Percentiles rank a stretch among this genome's conserved stretches.
Evolutionary conservation across 2,888 invertebrate genomes (phyloP).

Genomic region (Apamea anceps): DNA sequence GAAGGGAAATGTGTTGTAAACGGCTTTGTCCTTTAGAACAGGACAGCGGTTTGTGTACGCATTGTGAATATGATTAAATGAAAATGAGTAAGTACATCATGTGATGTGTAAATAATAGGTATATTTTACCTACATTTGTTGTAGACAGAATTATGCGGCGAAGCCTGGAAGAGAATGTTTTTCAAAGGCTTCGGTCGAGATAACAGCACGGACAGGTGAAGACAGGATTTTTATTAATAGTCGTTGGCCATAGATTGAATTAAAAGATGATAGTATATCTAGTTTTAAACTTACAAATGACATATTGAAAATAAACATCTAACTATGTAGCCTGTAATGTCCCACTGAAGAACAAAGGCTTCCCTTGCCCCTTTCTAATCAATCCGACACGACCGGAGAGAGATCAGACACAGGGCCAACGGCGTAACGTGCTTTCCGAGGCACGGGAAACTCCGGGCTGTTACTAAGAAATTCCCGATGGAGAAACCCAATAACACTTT

Average conservation of each 20-base stretch:
- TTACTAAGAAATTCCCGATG: background rate
- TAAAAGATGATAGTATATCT: background rate
- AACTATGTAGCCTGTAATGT: background rate
- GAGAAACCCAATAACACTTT: background rate
- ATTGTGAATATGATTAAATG: slow-evolving; percentile 41
- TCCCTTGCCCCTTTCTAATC: background rate
- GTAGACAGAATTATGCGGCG: too few relatives aligned
- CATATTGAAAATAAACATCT: background rate
- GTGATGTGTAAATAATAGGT: slow-evolving; percentile 4
- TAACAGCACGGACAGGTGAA: too few relatives aligned
- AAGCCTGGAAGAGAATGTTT: too few relatives aligned
- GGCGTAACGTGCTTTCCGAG: background rate
- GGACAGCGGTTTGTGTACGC: slow-evolving; percentile 41
- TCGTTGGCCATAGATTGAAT: background rate
- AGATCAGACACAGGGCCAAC: background rate
- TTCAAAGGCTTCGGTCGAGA: too few relatives aligned
- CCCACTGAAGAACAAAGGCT: background rate
- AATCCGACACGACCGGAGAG: background rate
- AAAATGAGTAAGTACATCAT: slow-evolving; percentile 27
- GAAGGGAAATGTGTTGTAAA: slow-evolving; percentile 56
- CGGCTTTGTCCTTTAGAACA: slow-evolving; percentile 49
- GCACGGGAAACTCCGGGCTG: background rate
- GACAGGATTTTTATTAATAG: background rate
- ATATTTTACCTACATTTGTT: too few relatives aligned
- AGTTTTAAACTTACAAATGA: background rate